These are phyloP conservation scores for Odobenus rosmarus DNA, from an alignment of 2,113 vertebrate species.

Conservation along the genomic window DNA sequence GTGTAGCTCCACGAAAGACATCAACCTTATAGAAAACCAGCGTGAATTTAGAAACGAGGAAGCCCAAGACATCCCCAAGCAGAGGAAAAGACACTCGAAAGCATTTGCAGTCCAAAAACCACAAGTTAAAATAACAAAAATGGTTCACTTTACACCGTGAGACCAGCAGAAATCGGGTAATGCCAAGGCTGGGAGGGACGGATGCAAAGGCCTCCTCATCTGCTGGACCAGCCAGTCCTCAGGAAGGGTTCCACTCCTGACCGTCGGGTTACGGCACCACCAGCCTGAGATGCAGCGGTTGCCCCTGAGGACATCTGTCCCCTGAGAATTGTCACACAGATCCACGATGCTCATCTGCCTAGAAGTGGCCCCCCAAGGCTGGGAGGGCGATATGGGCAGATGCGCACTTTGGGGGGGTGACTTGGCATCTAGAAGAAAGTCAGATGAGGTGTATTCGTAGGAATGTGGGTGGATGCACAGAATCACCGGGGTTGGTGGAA, in stretches of 20 bases:
- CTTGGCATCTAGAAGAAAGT: background rate
- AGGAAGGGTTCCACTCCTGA: too few relatives aligned
- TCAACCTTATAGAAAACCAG: background rate
- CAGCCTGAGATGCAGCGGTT: background rate
- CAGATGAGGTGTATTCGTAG: too few relatives aligned
- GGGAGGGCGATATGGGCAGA: background rate
- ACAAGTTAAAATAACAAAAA: background rate
- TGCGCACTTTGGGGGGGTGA: background rate
- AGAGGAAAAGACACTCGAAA: background rate
- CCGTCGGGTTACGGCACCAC: accelerated
- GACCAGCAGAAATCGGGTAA: background rate
- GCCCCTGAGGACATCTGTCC: too few relatives aligned
- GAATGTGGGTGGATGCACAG: background rate
- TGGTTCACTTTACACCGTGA: background rate
- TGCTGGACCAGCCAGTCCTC: background rate
- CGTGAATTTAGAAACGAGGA: background rate
- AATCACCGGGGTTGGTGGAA: background rate
- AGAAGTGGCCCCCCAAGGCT: accelerated
- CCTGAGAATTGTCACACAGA: background rate
- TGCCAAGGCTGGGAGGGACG: accelerated
- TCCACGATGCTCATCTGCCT: accelerated
- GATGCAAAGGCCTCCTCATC: background rate
- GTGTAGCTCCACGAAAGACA: background rate
- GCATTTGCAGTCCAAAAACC: background rate
- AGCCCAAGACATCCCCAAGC: too few relatives aligned